Evolutionary conservation across 2,113 vertebrate genomes (phyloP), one percentile per base, ranked within the genome.

Genomic region (Reinhardtius hippoglossoides): DNA sequence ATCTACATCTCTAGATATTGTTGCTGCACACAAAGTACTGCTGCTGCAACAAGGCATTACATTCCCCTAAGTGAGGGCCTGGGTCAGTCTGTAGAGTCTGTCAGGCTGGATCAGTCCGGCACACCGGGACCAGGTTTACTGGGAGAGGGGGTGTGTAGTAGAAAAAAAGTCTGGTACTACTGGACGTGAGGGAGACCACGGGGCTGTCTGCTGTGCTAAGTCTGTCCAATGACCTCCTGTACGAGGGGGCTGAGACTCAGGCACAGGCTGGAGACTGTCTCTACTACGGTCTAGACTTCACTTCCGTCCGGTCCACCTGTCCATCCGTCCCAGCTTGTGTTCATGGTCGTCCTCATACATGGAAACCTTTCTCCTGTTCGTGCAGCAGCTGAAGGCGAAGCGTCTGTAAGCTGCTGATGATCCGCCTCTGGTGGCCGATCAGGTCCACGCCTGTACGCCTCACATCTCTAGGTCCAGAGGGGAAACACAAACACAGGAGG

Each of bases 351-450:
- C 94, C 95, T 98, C 96, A 98, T 96, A 98, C 97, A 89, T 98
- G 96, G 94, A 97, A 98, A 92, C 97, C 97, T 92, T 98, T 98
- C 92, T 98, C 97, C 88, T 98, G 97, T 96, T 98, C 95, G 92
- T 99, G 96, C 93, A 97, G 94, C 87, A 98, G 94, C 82, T 98
- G 97, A 83, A 97, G 95, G 87, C 96, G 95, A 89, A 99, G 95
- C 87, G 96, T 97, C 94, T 98, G 97, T 94, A 97, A 95, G 90
- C 97, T 98, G 96, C 97, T 98, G 93, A 96, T 93, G 95, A 99
- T 97, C 89, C 97, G 93, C 94, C 97, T 96, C 95, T 98, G 97
- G 91, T 99, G 97, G 91, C 97, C 97, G 92, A 98, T 97, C 89
- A 99, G 95, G 86, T 95, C 95, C 89, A 99, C 95, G 76, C 97